phyloP scores from a whole-genome alignment of 92 coral and sea anemone genomes.

The Plumapathes pennacea region DNA sequence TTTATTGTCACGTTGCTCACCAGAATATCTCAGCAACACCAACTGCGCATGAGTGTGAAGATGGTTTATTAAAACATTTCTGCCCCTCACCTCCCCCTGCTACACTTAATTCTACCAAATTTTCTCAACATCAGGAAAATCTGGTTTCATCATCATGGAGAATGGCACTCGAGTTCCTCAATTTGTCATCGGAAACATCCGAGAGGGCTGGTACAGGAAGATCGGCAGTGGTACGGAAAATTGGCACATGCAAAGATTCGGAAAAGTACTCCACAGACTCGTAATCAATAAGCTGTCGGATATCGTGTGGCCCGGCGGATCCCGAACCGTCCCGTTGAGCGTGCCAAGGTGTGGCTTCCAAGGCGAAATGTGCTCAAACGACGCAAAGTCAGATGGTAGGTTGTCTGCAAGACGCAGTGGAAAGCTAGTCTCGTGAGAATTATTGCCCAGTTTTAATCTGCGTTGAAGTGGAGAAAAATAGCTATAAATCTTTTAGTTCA shows the following conservation, averaged over 20 bases:
- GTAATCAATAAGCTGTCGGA: background rate
- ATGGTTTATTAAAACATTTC: too few relatives aligned
- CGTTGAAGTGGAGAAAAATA: too few relatives aligned
- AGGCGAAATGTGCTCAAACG: conserved; percentile 29
- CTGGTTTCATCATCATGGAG: conserved; percentile 56
- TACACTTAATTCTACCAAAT: too few relatives aligned
- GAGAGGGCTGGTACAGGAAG: conserved; percentile 43
- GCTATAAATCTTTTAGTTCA: too few relatives aligned
- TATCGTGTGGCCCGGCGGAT: conserved; percentile 68
- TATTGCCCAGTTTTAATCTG: too few relatives aligned
- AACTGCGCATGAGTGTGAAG: too few relatives aligned
- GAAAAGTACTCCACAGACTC: conserved; percentile 3
- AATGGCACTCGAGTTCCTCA: conserved; percentile 68
- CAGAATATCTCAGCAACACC: too few relatives aligned
- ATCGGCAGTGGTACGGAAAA: conserved; percentile 33
- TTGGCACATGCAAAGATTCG: conserved; percentile 1
- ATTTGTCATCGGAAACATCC: conserved; percentile 72
- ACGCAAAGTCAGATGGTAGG: too few relatives aligned
- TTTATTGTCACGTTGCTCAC: too few relatives aligned
- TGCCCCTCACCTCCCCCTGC: too few relatives aligned
- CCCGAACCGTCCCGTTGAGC: conserved; percentile 35
- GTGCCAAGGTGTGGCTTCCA: conserved; percentile 63
- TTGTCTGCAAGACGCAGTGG: too few relatives aligned
- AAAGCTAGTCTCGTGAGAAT: too few relatives aligned
- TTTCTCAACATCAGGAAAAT: conserved; percentile 30